phyloP scores from a whole-genome alignment of 2,797 vertebrate genomes.

The Melanotaenia boesemani region DNA sequence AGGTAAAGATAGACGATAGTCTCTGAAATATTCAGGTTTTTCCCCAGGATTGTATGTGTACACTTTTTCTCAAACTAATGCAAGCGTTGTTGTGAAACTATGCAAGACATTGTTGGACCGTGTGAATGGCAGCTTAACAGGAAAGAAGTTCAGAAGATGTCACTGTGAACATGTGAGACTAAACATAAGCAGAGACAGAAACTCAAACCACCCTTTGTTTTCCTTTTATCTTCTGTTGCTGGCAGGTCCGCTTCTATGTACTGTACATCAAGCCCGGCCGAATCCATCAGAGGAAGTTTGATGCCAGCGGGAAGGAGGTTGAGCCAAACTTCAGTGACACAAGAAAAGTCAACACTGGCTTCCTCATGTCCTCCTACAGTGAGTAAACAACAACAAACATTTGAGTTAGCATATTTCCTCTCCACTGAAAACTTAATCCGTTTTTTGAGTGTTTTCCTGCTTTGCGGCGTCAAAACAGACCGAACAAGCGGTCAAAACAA shows the following conservation, averaged over 20 bases:
- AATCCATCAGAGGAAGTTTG: slow-evolving; percentile 87
- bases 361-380: slow-evolving; percentile 93
- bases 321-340: slow-evolving; percentile 91
- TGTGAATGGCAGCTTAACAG: too few species aligned
- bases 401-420: neutral
- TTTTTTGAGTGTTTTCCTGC: neutral
- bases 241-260: slow-evolving; percentile 84
- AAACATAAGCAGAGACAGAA: slow-evolving; percentile 3
- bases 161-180: neutral
- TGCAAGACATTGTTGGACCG: too few species aligned
- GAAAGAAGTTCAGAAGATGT: too few species aligned
- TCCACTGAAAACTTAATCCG: neutral
- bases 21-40: too few species aligned
- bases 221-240: neutral
- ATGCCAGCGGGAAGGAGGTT: slow-evolving; percentile 85
- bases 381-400: slow-evolving; percentile 62
- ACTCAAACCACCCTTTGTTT: neutral
- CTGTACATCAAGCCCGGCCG: slow-evolving; percentile 84
- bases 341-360: slow-evolving; percentile 90
- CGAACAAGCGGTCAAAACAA: neutral
- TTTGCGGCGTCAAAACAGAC: too few species aligned
- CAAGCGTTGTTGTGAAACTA: too few species aligned
- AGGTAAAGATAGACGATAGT: too few species aligned
- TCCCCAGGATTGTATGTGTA: too few species aligned
- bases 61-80: too few species aligned